Conservation (phyloP, 2,113 vertebrate genomes). For the Vanacampus margaritifer region DNA sequence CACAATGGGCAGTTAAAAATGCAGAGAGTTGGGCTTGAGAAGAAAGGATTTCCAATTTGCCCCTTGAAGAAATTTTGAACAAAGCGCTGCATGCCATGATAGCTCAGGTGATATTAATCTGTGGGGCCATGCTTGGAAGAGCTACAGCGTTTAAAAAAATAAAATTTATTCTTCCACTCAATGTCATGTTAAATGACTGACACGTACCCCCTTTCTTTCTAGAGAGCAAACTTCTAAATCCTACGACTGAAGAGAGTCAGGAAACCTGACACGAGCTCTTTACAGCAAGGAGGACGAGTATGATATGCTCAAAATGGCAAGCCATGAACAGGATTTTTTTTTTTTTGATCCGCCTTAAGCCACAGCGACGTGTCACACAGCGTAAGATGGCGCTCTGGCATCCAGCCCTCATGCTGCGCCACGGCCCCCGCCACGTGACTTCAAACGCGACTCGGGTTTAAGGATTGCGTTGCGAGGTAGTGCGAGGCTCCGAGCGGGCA, state of each 20-base stretch:
- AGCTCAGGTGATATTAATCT: conserved; percentile 45
- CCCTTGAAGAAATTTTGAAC: conserved; percentile 50
- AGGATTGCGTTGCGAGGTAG: conserved; percentile 36
- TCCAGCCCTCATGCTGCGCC: conserved; percentile 45
- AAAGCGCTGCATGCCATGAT: conserved; percentile 49
- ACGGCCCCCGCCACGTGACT: conserved; percentile 36
- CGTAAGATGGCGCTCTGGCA: conserved; percentile 37
- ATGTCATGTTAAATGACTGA: conserved; percentile 29
- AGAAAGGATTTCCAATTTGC: conserved; percentile 62
- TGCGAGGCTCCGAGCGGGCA: conserved; percentile 19
- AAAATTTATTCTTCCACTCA: conserved; percentile 10
- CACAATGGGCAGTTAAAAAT: conserved; percentile 60
- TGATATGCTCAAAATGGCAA: conserved; percentile 48
- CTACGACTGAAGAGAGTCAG: conserved; percentile 28
- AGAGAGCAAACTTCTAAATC: conserved; percentile 38
- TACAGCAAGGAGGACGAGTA: conserved; percentile 36
- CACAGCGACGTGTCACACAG: conserved; percentile 46
- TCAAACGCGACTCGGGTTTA: conserved; percentile 50
- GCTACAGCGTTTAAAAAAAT: not conserved
- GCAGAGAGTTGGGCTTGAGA: conserved; percentile 53
- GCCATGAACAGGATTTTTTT: conserved; percentile 43
- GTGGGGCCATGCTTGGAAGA: conserved; percentile 18
- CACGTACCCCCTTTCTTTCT: conserved; percentile 28
- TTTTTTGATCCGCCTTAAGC: conserved; percentile 45
- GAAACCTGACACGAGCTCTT: conserved; percentile 48